Percentiles rank a stretch among this genome's conserved stretches.
These are phyloP conservation scores for Chloroceryle amazona DNA, from an alignment of 2,797 vertebrate species.

Conservation along the genomic window DNA sequence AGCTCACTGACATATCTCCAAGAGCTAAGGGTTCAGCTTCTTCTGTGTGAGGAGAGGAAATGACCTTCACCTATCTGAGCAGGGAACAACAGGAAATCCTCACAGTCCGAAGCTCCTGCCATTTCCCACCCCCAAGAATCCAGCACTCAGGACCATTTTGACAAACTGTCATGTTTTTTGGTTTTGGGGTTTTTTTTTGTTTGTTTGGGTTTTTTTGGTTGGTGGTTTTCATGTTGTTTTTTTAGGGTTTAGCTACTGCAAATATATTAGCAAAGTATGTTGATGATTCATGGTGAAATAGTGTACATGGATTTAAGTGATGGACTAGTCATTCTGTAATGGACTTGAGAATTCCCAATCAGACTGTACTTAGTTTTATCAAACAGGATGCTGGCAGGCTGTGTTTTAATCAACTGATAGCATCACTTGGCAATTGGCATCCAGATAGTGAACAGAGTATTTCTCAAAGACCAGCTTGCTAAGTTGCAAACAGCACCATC, in stretches of 20 bases:
- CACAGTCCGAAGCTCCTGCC: not conserved
- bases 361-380: conserved; percentile 68
- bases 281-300: not conserved
- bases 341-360: conserved; percentile 68
- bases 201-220: too few species aligned
- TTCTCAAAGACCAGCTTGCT: conserved; percentile 32
- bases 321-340: conserved; percentile 59
- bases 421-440: conserved; percentile 73
- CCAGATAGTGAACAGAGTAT: conserved; percentile 53
- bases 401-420: conserved; percentile 84
- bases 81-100: conserved; percentile 63
- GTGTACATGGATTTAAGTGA: conserved; percentile 37
- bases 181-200: too few species aligned
- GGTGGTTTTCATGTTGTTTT: not conserved
- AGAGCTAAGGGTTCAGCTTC: conserved; percentile 22
- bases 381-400: conserved; percentile 77
- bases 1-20: not conserved
- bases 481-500: conserved; percentile 30
- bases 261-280: conserved; percentile 8
- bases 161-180: not conserved
- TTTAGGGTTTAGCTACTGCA: not conserved
- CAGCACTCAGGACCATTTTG: not conserved
- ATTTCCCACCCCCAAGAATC: conserved; percentile 42
- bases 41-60: conserved; percentile 59
- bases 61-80: conserved; percentile 62